These are phyloP conservation scores for Caenorhabditis panamensis DNA, from an alignment of 2,888 invertebrate genomes.

Conservation along the genomic window DNA sequence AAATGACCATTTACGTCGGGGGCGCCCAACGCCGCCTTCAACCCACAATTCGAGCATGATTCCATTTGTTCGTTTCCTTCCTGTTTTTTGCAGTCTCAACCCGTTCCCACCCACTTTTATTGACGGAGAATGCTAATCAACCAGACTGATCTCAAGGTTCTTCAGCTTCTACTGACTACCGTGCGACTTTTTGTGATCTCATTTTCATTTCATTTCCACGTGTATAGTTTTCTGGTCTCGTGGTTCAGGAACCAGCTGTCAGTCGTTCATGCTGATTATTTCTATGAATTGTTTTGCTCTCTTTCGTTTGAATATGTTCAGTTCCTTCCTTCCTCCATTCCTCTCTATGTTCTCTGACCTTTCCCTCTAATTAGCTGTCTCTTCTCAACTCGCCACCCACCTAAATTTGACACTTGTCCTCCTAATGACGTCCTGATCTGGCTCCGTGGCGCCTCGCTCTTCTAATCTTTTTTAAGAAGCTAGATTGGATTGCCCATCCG, in stretches of 20 bases:
- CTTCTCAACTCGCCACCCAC: neutral
- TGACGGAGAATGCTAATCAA: conserved; percentile 7
- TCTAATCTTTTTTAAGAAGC: neutral
- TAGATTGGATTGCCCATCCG: neutral
- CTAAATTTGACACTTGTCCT: neutral
- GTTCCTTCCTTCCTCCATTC: neutral
- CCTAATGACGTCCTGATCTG: conserved; percentile 5
- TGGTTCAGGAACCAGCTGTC: no score
- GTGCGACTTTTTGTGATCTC: no score
- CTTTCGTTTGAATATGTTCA: neutral
- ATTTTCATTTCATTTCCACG: no score
- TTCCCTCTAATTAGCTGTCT: neutral
- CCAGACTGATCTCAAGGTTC: neutral
- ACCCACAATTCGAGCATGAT: neutral
- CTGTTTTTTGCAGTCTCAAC: neutral
- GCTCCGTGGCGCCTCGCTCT: neutral
- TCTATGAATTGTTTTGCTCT: conserved; percentile 2
- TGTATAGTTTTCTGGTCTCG: no score
- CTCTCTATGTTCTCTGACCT: neutral
- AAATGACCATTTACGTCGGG: conserved; percentile 7
- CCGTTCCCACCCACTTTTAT: neutral
- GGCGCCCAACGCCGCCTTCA: neutral
- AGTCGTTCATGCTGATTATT: conserved; percentile 5
- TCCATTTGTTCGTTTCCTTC: conserved; percentile 1
- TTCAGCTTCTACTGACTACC: no score